Base-by-base conservation (phyloP, 2,888 invertebrate genomes). In the Leucophenga montana region DNA sequence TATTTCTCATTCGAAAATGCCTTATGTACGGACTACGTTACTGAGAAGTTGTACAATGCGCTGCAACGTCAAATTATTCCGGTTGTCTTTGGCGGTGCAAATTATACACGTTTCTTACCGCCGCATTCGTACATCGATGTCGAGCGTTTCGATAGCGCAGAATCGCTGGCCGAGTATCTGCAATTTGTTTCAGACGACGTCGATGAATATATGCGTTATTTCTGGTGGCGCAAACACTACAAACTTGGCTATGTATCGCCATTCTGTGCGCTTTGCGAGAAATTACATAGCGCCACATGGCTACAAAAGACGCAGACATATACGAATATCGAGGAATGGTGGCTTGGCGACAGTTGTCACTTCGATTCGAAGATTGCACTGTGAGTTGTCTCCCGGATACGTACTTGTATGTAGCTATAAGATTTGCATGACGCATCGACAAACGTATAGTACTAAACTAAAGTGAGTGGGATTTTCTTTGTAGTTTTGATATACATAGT, bases 1-100 rank as follows among this genome's bases (percentile, higher is more conserved):
- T 93, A 93, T 79, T 87, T 94, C 69, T 87, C 90, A 9, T 93
- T 93, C 78, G 93, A 94, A 82, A 94, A 93, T 82, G 92, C 93
- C 9, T 90, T 93, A 72, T 94, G 93, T 86, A 86, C 89, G 61
- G 93, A 94, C 85, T 94, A 94, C 84, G 91, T 94, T 50, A 93
- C 93, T 0, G 93, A 93, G 83, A 93, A 94, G 84, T 77, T 89
- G 0, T 88, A 78, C 53, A 78, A 74, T 9, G 80, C 80, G 0
- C 71, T 88, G 31, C 70, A 75, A 31, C 85, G 82, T 2, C 71
- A 91, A 75, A 89, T 93, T 13, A 86, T 93, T 48, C 93, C 93
- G 0, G 90, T 93, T 4, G 93, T 92, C 8, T 92, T 92, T 89
- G 93, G 93, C 1, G 93, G 92, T n/a, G 91, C 91, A 50, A 91